These are phyloP conservation scores for Cheilosia scutellata DNA, from an alignment of 2,888 invertebrate species.

Conservation along the genomic window DNA sequence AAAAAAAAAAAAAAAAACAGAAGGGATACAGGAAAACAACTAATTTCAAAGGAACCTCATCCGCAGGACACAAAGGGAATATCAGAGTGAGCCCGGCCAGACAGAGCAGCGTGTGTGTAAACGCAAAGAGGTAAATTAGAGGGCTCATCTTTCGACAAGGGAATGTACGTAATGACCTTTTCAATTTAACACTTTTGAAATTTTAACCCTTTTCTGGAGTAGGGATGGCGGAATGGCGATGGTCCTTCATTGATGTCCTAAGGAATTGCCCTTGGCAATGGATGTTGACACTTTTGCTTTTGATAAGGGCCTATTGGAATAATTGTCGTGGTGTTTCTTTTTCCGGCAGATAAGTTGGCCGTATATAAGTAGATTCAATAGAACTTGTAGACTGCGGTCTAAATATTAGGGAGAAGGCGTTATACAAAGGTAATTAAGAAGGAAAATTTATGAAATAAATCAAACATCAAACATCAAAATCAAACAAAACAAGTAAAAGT, in stretches of 20 bases:
- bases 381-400: too few relatives aligned
- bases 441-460: too few relatives aligned
- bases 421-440: too few relatives aligned
- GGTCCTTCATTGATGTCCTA: constrained; percentile 12
- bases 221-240: neutral
- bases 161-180: constrained; percentile 44
- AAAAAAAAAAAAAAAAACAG: neutral
- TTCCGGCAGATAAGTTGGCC: too few relatives aligned
- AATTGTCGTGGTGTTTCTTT: neutral
- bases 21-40: constrained; percentile 15
- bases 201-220: constrained; percentile 31
- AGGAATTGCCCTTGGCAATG: constrained; percentile 4
- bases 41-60: constrained; percentile 35
- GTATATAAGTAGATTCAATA: too few relatives aligned
- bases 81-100: constrained; percentile 16
- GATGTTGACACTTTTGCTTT: constrained; percentile 17
- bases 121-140: constrained; percentile 39
- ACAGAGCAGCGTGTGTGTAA: constrained; percentile 1
- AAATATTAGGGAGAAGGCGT: too few relatives aligned
- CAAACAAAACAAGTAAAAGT: too few relatives aligned
- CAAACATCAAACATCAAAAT: too few relatives aligned
- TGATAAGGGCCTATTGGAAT: constrained; percentile 3
- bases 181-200: constrained; percentile 60
- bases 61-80: constrained; percentile 27
- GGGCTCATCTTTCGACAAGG: constrained; percentile 48